Evolutionary conservation across 1,140 invertebrate species (phyloP).

Genomic region (Gryllus bimaculatus): DNA sequence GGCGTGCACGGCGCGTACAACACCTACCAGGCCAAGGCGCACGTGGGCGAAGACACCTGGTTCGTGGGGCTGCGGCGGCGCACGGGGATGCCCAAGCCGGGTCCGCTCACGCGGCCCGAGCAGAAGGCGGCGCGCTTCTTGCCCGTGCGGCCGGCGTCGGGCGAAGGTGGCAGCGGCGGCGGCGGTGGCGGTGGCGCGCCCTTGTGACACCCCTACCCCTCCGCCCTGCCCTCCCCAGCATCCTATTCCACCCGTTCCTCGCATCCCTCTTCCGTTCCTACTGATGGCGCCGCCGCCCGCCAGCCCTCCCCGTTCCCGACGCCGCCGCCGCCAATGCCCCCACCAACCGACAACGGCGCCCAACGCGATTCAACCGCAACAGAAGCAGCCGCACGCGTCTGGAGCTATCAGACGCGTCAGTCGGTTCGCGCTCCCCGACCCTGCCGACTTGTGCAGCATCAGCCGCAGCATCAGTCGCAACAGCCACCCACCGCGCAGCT

Average conservation of each 20-base stretch:
- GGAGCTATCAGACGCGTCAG: too few species aligned
- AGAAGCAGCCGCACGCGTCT: too few species aligned
- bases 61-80: neutral
- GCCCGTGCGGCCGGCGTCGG: neutral
- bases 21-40: neutral
- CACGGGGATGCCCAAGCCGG: neutral
- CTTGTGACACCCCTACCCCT: neutral
- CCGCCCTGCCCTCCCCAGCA: neutral
- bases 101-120: neutral
- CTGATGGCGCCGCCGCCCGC: too few species aligned
- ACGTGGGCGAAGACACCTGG: neutral
- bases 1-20: neutral
- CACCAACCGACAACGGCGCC: too few species aligned
- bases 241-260: neutral
- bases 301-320: neutral
- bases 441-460: too few species aligned
- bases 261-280: too few species aligned
- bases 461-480: neutral
- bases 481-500: neutral
- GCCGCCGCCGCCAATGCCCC: too few species aligned
- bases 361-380: too few species aligned
- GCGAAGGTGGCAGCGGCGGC: too few species aligned
- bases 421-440: too few species aligned
- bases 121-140: neutral
- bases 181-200: too few species aligned